Percentiles rank a stretch among this genome's conserved stretches.
phyloP scores from a whole-genome alignment of 2,888 invertebrate genomes.

The Apocheima hispidaria region DNA sequence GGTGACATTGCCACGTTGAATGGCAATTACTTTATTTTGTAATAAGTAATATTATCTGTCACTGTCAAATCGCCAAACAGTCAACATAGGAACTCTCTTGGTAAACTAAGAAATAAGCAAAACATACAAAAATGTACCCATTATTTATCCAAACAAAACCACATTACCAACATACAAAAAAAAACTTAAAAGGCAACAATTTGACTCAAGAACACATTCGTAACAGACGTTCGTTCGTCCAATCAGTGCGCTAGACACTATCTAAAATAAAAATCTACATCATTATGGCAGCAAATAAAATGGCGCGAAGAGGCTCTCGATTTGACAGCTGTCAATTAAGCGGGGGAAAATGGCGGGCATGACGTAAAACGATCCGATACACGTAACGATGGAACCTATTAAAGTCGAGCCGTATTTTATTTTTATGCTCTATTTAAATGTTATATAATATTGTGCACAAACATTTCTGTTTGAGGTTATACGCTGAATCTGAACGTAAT shows the following conservation, averaged over 20 bases:
- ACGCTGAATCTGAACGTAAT: neutral
- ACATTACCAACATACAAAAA: slow-evolving; percentile 31
- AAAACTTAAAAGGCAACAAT: slow-evolving; percentile 21
- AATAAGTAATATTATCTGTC: no score
- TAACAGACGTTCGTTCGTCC: slow-evolving; percentile 39
- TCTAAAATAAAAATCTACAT: slow-evolving; percentile 74
- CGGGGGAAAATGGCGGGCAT: slow-evolving; percentile 56
- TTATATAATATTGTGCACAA: slow-evolving; percentile 22
- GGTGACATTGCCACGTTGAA: no score
- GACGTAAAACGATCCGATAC: slow-evolving; percentile 62
- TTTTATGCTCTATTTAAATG: slow-evolving; percentile 26
- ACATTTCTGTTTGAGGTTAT: slow-evolving; percentile 6
- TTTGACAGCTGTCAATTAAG: slow-evolving; percentile 85
- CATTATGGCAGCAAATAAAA: slow-evolving; percentile 65
- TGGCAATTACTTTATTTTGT: no score
- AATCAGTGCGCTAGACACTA: slow-evolving; percentile 59
- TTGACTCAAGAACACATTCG: slow-evolving; percentile 34
- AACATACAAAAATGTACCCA: no score
- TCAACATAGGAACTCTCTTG: no score
- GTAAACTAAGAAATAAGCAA: no score
- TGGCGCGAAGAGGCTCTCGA: slow-evolving; percentile 70
- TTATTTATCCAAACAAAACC: slow-evolving; percentile 30
- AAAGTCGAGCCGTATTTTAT: slow-evolving; percentile 35
- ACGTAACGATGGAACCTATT: slow-evolving; percentile 47
- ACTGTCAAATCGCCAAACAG: no score